These are phyloP conservation scores for Eidolon helvum DNA, from an alignment of 2,113 vertebrate genomes.

Conservation along the genomic window DNA sequence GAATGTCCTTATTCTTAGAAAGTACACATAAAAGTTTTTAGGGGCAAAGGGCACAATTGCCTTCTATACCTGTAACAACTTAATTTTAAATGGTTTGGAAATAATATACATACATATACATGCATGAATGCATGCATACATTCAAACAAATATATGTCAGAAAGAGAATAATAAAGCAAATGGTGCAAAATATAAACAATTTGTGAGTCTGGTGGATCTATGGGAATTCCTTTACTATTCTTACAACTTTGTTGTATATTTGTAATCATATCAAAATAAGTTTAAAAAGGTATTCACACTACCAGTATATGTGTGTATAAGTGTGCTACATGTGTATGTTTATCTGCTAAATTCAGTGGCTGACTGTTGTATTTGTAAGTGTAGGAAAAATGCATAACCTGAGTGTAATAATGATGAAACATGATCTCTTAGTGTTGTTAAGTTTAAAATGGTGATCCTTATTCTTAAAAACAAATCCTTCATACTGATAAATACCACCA, in stretches of 20 bases:
- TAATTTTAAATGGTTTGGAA: conserved; percentile 19
- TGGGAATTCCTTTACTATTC: background rate
- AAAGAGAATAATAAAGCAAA: background rate
- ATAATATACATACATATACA: background rate
- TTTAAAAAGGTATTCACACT: background rate
- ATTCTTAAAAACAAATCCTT: background rate
- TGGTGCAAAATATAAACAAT: background rate
- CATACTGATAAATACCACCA: background rate
- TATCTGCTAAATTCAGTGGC: background rate
- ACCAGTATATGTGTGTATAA: background rate
- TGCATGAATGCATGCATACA: background rate
- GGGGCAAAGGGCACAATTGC: background rate
- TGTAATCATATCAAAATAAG: conserved; percentile 4
- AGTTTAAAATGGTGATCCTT: background rate
- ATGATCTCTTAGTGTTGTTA: background rate
- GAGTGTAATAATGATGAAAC: background rate
- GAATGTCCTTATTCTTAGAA: background rate
- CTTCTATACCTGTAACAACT: background rate
- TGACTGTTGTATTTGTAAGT: background rate
- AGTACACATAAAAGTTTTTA: background rate
- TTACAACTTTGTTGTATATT: background rate
- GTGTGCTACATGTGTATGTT: background rate
- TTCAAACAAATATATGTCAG: background rate
- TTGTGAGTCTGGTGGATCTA: background rate
- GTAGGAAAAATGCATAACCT: background rate